A percentile compares a stretch with the other conserved stretches of the same genome.
These are phyloP conservation scores for Cosmia trapezina DNA, from an alignment of 2,888 invertebrate species.

Conservation along the genomic window DNA sequence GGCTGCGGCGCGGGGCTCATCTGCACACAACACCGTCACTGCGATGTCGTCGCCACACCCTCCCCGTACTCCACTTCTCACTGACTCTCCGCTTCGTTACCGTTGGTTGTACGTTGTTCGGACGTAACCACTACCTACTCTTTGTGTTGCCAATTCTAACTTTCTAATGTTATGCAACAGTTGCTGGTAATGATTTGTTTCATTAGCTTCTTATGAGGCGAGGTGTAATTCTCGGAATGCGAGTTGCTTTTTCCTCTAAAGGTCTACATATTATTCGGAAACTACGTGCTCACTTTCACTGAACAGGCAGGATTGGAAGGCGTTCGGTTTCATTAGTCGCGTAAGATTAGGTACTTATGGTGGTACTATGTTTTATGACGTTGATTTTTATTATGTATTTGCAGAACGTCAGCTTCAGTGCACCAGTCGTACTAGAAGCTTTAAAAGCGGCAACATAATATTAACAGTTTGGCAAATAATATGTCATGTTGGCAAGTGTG, in stretches of 20 bases:
- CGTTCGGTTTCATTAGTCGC: conserved; percentile 50
- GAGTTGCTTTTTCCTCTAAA: conserved; percentile 59
- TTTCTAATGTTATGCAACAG: conserved; percentile 66
- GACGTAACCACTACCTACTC: conserved; percentile 66
- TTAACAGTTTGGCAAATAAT: conserved; percentile 84
- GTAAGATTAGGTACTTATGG: conserved; percentile 49
- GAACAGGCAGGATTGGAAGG: conserved; percentile 59
- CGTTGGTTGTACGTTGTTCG: conserved; percentile 63
- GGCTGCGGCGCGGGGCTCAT: conserved; percentile 89
- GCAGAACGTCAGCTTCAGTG: conserved; percentile 76
- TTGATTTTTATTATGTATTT: conserved; percentile 48
- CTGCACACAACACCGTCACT: conserved; percentile 89
- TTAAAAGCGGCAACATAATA: conserved; percentile 88
- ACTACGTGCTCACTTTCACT: conserved; percentile 70
- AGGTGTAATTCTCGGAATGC: conserved; percentile 50
- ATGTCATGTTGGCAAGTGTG: conserved; percentile 76
- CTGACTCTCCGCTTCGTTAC: conserved; percentile 86
- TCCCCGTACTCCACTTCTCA: conserved; percentile 89
- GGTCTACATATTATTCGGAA: conserved; percentile 56
- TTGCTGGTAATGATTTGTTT: conserved; percentile 53
- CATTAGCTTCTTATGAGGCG: conserved; percentile 49
- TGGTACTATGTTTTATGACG: conserved; percentile 57
- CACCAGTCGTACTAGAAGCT: conserved; percentile 81
- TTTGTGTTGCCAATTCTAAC: conserved; percentile 64
- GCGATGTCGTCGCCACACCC: conserved; percentile 84